Evolutionary conservation across 2,797 vertebrate species (phyloP).

Genomic region (Bradypus variegatus): DNA sequence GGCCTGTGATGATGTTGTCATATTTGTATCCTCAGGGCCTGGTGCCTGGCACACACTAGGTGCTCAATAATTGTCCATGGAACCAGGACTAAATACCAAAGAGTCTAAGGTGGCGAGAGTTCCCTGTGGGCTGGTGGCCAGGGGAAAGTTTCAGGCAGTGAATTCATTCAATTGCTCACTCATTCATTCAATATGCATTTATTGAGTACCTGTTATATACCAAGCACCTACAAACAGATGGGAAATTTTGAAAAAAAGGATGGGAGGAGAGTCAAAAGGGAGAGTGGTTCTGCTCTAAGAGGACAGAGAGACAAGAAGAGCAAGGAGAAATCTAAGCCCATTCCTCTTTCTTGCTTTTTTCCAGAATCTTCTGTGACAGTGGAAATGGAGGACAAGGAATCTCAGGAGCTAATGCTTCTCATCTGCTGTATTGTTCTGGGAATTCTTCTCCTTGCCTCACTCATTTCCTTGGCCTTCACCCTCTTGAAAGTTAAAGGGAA

Average conservation of each 20-base stretch:
- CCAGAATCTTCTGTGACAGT: slow-evolving; percentile 22
- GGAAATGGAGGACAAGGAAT: background rate
- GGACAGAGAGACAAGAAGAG: background rate
- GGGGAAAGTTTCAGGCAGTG: background rate
- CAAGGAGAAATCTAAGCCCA: fast-evolving
- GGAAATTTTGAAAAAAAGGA: background rate
- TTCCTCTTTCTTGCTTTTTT: background rate
- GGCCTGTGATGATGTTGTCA: background rate
- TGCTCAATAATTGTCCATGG: background rate
- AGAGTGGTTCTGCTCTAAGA: background rate
- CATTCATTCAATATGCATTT: background rate
- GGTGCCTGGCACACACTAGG: background rate
- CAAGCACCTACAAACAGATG: background rate
- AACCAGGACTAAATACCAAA: background rate
- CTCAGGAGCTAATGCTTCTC: slow-evolving; percentile 27
- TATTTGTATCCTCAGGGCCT: background rate
- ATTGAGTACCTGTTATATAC: background rate
- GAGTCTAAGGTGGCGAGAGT: background rate
- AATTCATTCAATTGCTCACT: background rate
- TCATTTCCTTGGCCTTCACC: slow-evolving; percentile 41
- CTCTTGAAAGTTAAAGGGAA: slow-evolving; percentile 65
- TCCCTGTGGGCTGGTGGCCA: background rate
- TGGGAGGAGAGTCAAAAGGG: background rate
- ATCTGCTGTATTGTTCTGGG: slow-evolving; percentile 63
- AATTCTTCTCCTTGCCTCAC: slow-evolving; percentile 55